Base-by-base conservation (phyloP, 1,140 invertebrate species). In the Drosophila orena region DNA sequence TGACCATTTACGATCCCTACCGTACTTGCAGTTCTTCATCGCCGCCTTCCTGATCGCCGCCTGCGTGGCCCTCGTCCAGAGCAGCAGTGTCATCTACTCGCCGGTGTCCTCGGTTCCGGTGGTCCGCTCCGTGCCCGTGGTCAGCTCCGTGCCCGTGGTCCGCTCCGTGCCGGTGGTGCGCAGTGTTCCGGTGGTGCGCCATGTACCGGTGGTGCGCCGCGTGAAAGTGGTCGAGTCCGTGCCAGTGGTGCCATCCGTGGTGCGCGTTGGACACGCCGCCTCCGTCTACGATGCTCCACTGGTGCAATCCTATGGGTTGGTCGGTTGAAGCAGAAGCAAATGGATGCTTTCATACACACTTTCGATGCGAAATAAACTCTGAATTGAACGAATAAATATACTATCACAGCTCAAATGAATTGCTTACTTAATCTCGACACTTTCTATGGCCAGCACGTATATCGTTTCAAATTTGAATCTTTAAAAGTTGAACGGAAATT, bases 261-360 rank as follows among this genome's bases (percentile, higher is more conserved):
- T 88, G 1, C 70, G 77, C 17, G 52, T 81, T 7, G 81, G 77
- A 10, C 54, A 65, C 20, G 56, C 27, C 17, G 56, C 27, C 17
- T 14, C 73, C 15, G 57, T 64, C 61, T 86, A 88, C 60, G 83
- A 73, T 22, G 35, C 75, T 27, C 83, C 83, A 3, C 66, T 88
- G 37, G 46, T 61, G 54, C 59, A 61, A n/a, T 15, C 83, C 81
- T 81, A 88, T 20, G 79, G 84, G n/a, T n/a, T 38, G 83, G 83
- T 20, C 76, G 70, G 61, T 46, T 88, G 59, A 88, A 88, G 49
- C 58, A 88, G 47, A 89, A 88, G 62, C 77, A 89, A 24, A 61
- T 47, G 14, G 14, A 46, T 53, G 15, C 12, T 0, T 34, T 7
- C 22, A n/a, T 53, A 58, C 52, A 49, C 64, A n/a, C n/a, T 38